Base-by-base conservation (phyloP, 2,113 vertebrate genomes). In the Eurypyga helias region DNA sequence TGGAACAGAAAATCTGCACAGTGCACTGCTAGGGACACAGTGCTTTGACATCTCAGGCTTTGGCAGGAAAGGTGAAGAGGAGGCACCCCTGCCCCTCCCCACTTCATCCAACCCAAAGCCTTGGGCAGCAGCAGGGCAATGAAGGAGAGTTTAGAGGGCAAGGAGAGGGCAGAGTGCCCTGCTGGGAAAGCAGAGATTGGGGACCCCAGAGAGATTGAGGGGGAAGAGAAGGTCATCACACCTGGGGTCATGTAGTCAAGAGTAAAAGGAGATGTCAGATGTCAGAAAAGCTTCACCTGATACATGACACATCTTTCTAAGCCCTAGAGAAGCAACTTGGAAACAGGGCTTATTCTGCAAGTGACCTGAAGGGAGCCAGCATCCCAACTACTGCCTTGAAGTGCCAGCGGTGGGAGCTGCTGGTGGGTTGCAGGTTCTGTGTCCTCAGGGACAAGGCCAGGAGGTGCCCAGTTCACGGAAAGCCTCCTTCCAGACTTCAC, bases 31-130 rank as follows among this genome's bases (percentile, higher is more conserved):
- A 57, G 43, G 8, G 24, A 5, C 23, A 77, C 2, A 18, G 24
- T 23, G 16, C 36, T 83, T 57, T 13, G 2, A 28, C 2, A 33
- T 19, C 51, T 55, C 23, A 41, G 17, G 34, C 36, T 72, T 75
- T 0, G 0, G 10, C 46, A 81, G n/a, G 29, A 57, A 87, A 87
- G 25, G 17, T 29, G 4, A 3, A 1, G 5, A 8, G 21, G 3
- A 45, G 36, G 7, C 51, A 79, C 3, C 7, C 12, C 29, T 75
- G 5, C 1, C 24, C 9, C 31, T 76, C 20, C 10, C 45, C 61
- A 2, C 49, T 82, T 61, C 28, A 61, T 83, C 7, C 15, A 31
- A 66, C 6, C 2, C 7, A 73, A 65, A 28, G 23, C 33, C 62
- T 55, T 57, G 17, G 62, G 66, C 28, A 76, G 34, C 52, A 87